Conservation (phyloP, 2,113 vertebrate genomes). For the Menura novaehollandiae region DNA sequence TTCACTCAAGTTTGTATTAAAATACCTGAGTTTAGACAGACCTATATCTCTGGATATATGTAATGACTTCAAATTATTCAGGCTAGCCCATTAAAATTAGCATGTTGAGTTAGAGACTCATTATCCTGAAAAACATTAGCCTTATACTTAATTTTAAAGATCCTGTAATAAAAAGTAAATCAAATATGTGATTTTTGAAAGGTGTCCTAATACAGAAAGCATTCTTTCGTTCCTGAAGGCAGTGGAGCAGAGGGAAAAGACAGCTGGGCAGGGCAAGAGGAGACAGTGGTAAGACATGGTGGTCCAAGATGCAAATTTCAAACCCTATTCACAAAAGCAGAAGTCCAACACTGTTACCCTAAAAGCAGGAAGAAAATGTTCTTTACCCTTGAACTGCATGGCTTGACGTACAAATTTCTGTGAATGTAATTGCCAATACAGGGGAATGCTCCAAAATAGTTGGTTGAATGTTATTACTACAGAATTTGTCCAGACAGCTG, state of each 20-base stretch:
- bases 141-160: neutral
- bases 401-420: neutral
- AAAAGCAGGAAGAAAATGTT: neutral
- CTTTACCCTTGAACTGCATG: neutral
- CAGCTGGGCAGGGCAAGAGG: neutral
- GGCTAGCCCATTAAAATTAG: neutral
- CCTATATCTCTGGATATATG: neutral
- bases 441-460: neutral
- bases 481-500: neutral
- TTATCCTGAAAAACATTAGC: neutral
- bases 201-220: neutral
- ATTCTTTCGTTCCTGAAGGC: neutral
- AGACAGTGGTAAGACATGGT: accelerated
- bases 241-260: neutral
- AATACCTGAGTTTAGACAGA: neutral
- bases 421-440: neutral
- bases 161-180: neutral
- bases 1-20: neutral
- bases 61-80: neutral
- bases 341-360: neutral
- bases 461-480: too few relatives aligned
- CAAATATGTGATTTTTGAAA: neutral
- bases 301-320: neutral
- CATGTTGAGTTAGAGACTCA: neutral
- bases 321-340: neutral